Evolutionary conservation across 2,113 vertebrate species (phyloP).

Genomic region (Trachemys scripta): DNA sequence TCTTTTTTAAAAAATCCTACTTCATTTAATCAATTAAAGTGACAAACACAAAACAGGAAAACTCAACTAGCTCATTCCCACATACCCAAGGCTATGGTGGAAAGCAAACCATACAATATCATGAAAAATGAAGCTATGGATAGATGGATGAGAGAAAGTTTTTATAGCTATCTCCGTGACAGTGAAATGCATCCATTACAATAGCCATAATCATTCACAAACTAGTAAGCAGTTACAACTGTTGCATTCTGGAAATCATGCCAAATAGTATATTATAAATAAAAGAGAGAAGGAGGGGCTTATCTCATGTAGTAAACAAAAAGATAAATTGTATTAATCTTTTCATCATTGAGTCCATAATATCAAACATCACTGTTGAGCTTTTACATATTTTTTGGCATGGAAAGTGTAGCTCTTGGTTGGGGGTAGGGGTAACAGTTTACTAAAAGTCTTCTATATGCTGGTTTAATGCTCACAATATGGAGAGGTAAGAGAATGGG

Average conservation of each 20-base stretch:
- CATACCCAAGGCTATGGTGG: background rate
- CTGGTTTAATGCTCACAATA: background rate
- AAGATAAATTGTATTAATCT: slow-evolving; percentile 13
- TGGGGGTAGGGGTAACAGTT: background rate
- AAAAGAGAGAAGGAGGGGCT: background rate
- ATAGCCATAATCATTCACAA: background rate
- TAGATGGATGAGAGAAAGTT: background rate
- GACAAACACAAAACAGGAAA: background rate
- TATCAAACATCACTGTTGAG: background rate
- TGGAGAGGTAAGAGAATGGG: background rate
- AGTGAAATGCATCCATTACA: background rate
- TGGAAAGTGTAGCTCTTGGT: background rate
- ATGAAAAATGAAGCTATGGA: background rate
- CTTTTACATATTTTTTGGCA: background rate
- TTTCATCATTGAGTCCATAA: background rate
- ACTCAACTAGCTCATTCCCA: background rate
- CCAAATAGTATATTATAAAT: background rate
- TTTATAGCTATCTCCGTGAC: background rate
- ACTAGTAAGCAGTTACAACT: background rate
- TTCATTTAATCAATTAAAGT: background rate
- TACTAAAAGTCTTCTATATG: background rate
- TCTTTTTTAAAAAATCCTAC: background rate
- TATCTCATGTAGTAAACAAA: slow-evolving; percentile 55
- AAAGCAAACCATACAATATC: background rate
- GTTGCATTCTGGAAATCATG: background rate